phyloP scores from a whole-genome alignment of 2,113 vertebrate genomes.

The Catharus bicknelli region DNA sequence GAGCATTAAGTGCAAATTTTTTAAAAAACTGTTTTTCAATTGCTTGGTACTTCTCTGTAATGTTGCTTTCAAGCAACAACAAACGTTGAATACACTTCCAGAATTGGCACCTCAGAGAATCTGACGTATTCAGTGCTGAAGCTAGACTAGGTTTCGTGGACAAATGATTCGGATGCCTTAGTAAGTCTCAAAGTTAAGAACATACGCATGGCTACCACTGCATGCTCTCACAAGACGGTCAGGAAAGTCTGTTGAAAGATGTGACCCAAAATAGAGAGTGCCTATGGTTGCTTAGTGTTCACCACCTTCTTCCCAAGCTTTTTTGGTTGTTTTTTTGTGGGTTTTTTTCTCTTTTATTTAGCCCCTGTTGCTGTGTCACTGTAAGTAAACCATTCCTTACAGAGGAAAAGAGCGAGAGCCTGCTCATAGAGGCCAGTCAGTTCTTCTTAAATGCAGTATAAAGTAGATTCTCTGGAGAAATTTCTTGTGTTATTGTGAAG shows the following conservation, averaged over 20 bases:
- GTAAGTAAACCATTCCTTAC: neutral
- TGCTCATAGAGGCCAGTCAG: neutral
- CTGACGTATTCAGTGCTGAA: fast-evolving
- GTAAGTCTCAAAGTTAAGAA: neutral
- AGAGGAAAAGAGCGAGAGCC: neutral
- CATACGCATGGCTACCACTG: fast-evolving
- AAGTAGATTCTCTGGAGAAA: neutral
- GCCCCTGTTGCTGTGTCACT: neutral
- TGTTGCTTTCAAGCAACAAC: neutral
- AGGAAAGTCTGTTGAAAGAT: neutral
- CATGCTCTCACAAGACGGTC: neutral
- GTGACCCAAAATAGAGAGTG: neutral
- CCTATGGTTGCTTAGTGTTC: neutral
- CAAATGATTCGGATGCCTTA: neutral
- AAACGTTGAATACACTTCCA: neutral
- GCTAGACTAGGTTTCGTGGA: neutral
- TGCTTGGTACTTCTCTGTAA: neutral
- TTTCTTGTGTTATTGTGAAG: neutral
- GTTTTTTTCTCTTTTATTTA: neutral
- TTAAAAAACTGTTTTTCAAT: neutral
- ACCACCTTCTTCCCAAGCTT: neutral
- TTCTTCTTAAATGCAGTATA: neutral
- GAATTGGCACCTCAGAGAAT: neutral
- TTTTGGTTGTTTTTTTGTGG: neutral
- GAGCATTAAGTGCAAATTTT: neutral